Conservation (phyloP, 1,140 invertebrate genomes). For the Penaeus vannamei region DNA sequence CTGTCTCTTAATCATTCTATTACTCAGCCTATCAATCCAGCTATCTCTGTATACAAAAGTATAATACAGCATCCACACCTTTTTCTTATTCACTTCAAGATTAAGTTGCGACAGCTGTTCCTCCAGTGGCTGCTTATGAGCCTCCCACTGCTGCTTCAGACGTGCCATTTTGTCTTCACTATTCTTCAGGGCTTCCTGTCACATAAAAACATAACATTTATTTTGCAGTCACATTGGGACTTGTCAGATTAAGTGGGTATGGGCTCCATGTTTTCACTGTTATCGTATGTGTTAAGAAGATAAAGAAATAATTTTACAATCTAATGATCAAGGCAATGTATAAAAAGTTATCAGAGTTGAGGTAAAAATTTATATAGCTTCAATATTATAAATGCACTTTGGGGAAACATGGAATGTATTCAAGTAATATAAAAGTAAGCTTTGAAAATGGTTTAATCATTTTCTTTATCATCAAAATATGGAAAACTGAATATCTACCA, state of each 20-base stretch:
- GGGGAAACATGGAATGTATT: no score
- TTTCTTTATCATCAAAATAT: no score
- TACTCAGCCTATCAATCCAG: no score
- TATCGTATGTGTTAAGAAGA: neutral
- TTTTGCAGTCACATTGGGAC: neutral
- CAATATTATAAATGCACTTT: no score
- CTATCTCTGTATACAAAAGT: neutral
- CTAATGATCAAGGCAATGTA: neutral
- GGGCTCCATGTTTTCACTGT: no score
- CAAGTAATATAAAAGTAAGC: no score
- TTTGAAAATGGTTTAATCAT: no score
- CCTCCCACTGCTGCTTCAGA: constrained; percentile 58
- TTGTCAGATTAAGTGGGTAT: neutral
- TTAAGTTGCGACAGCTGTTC: constrained; percentile 42
- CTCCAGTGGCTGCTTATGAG: constrained; percentile 37
- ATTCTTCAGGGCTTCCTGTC: constrained; percentile 43
- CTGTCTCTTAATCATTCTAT: no score
- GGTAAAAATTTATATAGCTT: no score
- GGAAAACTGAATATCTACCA: no score
- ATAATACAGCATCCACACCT: neutral
- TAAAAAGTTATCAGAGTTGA: no score
- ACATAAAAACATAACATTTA: neutral
- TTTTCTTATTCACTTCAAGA: constrained; percentile 37
- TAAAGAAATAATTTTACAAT: neutral
- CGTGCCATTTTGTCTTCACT: constrained; percentile 57